Conservation (phyloP, 2,113 vertebrate genomes). For the Mobula hypostoma region DNA sequence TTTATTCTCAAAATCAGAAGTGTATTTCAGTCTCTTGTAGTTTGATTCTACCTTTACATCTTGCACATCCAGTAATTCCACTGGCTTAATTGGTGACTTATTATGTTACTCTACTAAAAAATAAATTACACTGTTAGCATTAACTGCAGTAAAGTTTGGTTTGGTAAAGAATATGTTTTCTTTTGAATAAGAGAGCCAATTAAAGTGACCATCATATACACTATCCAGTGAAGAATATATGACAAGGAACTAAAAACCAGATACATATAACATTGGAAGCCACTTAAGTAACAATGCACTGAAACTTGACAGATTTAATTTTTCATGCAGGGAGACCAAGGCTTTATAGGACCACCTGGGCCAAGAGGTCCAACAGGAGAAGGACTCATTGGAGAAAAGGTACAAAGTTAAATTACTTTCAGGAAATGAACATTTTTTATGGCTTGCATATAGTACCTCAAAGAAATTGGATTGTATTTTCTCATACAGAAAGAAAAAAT, state of each 20-base stretch:
- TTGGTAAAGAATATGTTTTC: too few species aligned
- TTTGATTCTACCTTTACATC: neutral
- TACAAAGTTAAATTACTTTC: constrained; percentile 35
- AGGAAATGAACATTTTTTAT: neutral
- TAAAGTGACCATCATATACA: too few species aligned
- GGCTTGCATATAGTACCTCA: too few species aligned
- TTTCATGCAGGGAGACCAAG: constrained; percentile 53
- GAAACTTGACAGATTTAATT: neutral
- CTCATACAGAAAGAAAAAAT: too few species aligned
- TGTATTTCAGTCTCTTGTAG: neutral
- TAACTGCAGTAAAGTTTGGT: too few species aligned
- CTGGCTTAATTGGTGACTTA: neutral
- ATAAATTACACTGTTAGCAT: neutral
- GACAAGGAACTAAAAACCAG: neutral
- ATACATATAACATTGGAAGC: neutral
- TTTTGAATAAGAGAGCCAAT: too few species aligned
- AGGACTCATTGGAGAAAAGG: constrained; percentile 57
- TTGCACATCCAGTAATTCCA: neutral
- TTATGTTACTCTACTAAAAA: neutral
- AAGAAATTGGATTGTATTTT: too few species aligned
- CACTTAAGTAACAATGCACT: neutral
- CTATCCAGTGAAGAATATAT: too few species aligned
- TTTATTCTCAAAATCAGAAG: too few species aligned
- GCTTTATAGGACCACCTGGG: constrained; percentile 53
- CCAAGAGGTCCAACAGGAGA: constrained; percentile 55